These are phyloP conservation scores for Adelosebastes latens DNA, from an alignment of 2,797 vertebrate species.

Conservation along the genomic window DNA sequence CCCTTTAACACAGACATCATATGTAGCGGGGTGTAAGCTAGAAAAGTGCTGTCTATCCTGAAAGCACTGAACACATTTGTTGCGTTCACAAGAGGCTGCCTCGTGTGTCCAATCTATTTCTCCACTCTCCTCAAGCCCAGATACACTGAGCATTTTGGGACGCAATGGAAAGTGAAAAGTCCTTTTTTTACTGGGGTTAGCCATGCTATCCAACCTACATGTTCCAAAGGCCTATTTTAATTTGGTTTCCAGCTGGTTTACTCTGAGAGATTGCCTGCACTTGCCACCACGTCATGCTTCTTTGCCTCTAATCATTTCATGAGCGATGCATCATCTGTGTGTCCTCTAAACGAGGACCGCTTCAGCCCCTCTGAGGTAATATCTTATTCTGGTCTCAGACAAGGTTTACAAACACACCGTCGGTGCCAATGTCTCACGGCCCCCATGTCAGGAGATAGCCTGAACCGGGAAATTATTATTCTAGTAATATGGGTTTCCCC, in stretches of 20 bases:
- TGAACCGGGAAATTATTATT: conserved; percentile 58
- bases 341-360: conserved; percentile 67
- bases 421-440: conserved; percentile 43
- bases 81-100: conserved; percentile 28
- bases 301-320: conserved; percentile 79
- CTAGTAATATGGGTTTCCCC: conserved; percentile 46
- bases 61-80: conserved; percentile 30
- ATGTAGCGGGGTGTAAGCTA: background rate
- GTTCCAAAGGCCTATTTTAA: conserved; percentile 68
- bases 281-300: conserved; percentile 67
- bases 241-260: conserved; percentile 79
- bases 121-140: conserved; percentile 4
- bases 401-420: conserved; percentile 67
- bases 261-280: conserved; percentile 69
- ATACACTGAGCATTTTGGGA: conserved; percentile 34
- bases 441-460: conserved; percentile 31
- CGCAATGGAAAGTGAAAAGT: conserved; percentile 47
- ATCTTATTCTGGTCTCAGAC: conserved; percentile 68
- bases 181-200: conserved; percentile 39
- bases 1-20: conserved; percentile 15
- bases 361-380: conserved; percentile 60
- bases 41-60: conserved; percentile 3
- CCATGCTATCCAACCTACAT: conserved; percentile 48
- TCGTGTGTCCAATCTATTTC: conserved; percentile 52
- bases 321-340: conserved; percentile 74